Percentiles rank a stretch among this genome's conserved stretches.
Evolutionary conservation across 1,140 invertebrate species (phyloP).

Genomic region (Brachionus koreanus): DNA sequence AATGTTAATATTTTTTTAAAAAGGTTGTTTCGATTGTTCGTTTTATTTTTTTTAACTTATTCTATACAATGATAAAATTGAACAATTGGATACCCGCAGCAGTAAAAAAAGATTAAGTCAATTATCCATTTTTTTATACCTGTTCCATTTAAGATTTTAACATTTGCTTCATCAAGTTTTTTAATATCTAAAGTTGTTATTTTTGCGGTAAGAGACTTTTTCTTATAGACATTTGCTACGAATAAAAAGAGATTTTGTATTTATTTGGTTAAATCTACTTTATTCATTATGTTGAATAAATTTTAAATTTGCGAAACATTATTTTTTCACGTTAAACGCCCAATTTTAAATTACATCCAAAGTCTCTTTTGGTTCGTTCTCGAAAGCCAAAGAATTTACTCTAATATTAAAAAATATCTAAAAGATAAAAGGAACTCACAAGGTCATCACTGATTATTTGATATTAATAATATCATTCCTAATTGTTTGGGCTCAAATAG

Average conservation of each 20-base stretch:
- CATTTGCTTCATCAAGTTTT: constrained; percentile 29
- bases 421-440: constrained; percentile 36
- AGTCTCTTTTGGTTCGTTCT: no score
- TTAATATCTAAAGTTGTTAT: constrained; percentile 38
- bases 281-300: no score
- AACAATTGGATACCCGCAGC: constrained; percentile 13
- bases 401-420: neutral
- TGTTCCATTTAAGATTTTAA: neutral
- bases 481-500: constrained; percentile 21
- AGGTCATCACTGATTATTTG: constrained; percentile 14
- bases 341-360: neutral
- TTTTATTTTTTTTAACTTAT: neutral
- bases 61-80: neutral
- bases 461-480: constrained; percentile 37
- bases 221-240: neutral
- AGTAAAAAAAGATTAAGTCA: neutral
- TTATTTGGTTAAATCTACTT: neutral
- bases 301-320: no score
- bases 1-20: neutral
- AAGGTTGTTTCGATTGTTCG: neutral
- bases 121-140: neutral
- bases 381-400: no score
- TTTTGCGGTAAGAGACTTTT: constrained; percentile 10
- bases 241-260: no score
- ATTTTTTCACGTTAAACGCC: neutral